phyloP scores from a whole-genome alignment of 2,888 invertebrate genomes.

The Shargacucullia verbasci region DNA sequence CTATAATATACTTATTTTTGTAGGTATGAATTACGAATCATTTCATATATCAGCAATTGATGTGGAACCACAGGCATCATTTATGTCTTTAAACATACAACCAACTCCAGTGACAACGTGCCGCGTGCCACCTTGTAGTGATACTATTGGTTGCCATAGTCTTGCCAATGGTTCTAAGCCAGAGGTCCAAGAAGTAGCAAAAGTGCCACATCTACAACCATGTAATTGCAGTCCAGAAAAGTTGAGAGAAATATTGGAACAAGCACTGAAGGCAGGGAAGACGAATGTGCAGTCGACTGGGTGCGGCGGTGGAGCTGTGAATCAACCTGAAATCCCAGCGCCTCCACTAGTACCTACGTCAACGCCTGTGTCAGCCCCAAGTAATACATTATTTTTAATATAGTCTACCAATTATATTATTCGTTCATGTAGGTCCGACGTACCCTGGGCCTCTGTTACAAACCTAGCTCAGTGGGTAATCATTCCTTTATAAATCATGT shows the following conservation, averaged over 20 bases:
- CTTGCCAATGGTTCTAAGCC: no score
- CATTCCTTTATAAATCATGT: no score
- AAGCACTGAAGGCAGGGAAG: constrained; percentile 14
- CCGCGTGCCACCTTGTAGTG: background rate
- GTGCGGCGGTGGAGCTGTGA: background rate
- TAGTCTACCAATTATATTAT: no score
- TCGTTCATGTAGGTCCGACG: no score
- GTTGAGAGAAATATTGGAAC: constrained; percentile 32
- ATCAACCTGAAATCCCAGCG: background rate
- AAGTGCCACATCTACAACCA: constrained; percentile 25
- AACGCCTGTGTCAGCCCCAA: no score
- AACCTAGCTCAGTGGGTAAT: no score
- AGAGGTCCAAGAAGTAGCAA: constrained; percentile 1
- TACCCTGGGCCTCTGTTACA: no score
- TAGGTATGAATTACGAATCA: constrained; percentile 14
- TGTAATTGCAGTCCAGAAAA: constrained; percentile 51
- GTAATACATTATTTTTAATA: no score
- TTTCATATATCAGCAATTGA: background rate
- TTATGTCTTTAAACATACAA: background rate
- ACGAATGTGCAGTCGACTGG: constrained; percentile 1
- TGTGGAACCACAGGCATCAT: background rate
- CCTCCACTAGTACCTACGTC: background rate
- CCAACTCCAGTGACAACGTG: background rate
- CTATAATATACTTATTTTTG: constrained; percentile 2
- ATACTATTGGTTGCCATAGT: background rate